phyloP scores from a whole-genome alignment of 2,888 invertebrate genomes.

The Apodemia zela region DNA sequence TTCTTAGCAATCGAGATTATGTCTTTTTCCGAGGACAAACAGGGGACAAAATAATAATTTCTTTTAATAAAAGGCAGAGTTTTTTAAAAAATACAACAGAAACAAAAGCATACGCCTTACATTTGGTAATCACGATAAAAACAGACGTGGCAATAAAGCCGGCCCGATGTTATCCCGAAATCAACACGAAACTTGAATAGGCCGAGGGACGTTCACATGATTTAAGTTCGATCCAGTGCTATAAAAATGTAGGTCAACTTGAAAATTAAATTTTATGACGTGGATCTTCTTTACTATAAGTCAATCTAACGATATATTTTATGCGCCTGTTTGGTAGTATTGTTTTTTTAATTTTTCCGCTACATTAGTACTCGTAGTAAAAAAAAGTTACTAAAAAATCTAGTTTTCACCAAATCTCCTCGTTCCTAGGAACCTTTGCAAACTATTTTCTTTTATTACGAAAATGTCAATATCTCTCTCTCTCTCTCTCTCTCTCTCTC shows the following conservation, averaged over 20 bases:
- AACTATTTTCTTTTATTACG: too few relatives aligned
- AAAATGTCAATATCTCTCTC: too few relatives aligned
- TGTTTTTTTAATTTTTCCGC: too few relatives aligned
- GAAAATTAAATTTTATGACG: conserved; percentile 56
- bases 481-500: too few relatives aligned
- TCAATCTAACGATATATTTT: not conserved
- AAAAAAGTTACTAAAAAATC: too few relatives aligned
- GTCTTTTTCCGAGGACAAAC: not conserved
- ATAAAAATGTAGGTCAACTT: conserved; percentile 57
- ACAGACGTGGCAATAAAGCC: conserved; percentile 66
- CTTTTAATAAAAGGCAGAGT: not conserved
- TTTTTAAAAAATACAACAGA: conserved; percentile 5
- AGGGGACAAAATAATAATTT: conserved; percentile 3
- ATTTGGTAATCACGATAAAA: conserved; percentile 69
- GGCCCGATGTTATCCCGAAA: conserved; percentile 40
- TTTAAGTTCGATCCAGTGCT: conserved; percentile 33
- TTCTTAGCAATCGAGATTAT: not conserved
- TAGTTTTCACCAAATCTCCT: too few relatives aligned
- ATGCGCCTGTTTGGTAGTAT: not conserved
- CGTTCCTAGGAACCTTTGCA: too few relatives aligned
- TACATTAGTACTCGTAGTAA: too few relatives aligned
- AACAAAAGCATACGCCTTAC: conserved; percentile 22
- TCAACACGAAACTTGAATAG: conserved; percentile 16
- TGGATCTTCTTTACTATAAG: not conserved
- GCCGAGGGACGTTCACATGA: conserved; percentile 22